Conservation (phyloP, 2,797 vertebrate genomes). For the Galago senegalensis region DNA sequence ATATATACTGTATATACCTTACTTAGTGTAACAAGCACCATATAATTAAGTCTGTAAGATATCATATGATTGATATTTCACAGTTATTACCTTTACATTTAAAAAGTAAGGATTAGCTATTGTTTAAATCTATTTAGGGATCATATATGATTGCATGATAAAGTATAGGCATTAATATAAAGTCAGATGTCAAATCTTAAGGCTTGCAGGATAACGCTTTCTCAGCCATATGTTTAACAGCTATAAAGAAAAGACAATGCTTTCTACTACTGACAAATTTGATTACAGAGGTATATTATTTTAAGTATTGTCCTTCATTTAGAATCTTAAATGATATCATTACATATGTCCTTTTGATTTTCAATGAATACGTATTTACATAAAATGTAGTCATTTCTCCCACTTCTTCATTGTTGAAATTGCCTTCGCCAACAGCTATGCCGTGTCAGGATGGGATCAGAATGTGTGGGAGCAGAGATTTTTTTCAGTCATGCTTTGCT, state of each 20-base stretch:
- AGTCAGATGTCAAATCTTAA: conserved; percentile 63
- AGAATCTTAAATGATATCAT: conserved; percentile 65
- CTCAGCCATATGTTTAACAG: conserved; percentile 68
- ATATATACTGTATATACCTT: not conserved
- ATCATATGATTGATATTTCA: not conserved
- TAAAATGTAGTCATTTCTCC: conserved; percentile 81
- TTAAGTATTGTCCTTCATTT: conserved; percentile 66
- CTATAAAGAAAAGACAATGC: conserved; percentile 65
- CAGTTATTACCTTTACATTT: not conserved
- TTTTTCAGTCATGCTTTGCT: conserved; percentile 72
- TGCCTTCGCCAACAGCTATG: conserved; percentile 78
- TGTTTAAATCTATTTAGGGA: conserved; percentile 56
- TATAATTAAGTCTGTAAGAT: not conserved
- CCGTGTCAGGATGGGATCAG: conserved; percentile 80
- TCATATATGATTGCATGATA: not conserved
- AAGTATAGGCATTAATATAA: conserved; percentile 37
- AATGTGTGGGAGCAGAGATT: conserved; percentile 78
- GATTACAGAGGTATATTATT: conserved; percentile 70
- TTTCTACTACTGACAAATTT: conserved; percentile 69
- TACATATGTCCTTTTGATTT: conserved; percentile 71
- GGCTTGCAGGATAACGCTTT: conserved; percentile 60
- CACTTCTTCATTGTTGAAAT: conserved; percentile 85
- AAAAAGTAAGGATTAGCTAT: conserved; percentile 8
- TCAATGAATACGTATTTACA: conserved; percentile 77
- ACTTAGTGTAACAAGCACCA: conserved; percentile 10